Conservation (phyloP, 2,888 invertebrate genomes). For the Notodonta ziczac region DNA sequence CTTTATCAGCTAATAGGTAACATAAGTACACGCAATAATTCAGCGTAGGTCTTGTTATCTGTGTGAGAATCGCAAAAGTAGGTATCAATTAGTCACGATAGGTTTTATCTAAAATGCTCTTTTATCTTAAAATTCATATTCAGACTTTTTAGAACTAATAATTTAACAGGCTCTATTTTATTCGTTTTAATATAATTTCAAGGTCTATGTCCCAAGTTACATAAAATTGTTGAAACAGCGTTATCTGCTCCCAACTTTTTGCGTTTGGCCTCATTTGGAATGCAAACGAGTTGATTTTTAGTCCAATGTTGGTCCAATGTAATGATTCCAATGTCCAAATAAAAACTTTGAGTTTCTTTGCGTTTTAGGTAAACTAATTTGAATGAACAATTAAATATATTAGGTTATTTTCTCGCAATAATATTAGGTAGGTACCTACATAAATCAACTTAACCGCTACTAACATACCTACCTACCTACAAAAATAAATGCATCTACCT, state of each 20-base stretch:
- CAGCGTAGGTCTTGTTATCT: no score
- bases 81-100: no score
- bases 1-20: no score
- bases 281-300: slow-evolving; percentile 26
- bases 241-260: slow-evolving; percentile 17
- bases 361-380: neutral
- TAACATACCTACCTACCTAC: neutral
- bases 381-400: no score
- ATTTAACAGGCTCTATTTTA: slow-evolving; percentile 12
- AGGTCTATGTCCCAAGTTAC: slow-evolving; percentile 17
- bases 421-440: no score
- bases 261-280: slow-evolving; percentile 22
- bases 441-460: no score
- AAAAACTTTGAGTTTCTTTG: slow-evolving; percentile 12
- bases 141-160: slow-evolving; percentile 1
- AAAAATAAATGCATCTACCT: slow-evolving; percentile 1
- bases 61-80: no score
- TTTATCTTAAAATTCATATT: neutral
- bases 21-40: no score
- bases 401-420: no score
- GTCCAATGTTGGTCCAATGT: slow-evolving; percentile 3
- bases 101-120: no score
- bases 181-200: slow-evolving; percentile 28
- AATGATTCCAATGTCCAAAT: slow-evolving; percentile 19
- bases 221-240: slow-evolving; percentile 12